Conservation (phyloP, 2,113 vertebrate genomes). For the Girardinichthys multiradiatus region DNA sequence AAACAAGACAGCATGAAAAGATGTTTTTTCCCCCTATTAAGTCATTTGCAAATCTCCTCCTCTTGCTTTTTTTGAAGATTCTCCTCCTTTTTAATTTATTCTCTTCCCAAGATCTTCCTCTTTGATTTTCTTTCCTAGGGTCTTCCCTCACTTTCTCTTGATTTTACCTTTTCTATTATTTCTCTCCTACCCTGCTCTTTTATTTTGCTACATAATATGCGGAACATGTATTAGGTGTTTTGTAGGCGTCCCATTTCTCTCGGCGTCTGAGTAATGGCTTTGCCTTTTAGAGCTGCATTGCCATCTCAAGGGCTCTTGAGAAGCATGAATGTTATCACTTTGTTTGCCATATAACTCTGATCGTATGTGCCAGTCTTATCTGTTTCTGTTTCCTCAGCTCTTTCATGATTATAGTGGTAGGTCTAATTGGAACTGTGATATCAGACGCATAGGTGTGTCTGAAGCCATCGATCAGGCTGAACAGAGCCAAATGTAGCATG, state of each 20-base stretch:
- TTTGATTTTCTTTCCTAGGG: conserved; percentile 2
- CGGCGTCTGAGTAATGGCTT: conserved; percentile 56
- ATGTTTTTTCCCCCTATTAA: background rate
- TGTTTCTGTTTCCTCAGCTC: conserved; percentile 11
- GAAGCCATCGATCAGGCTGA: conserved; percentile 50
- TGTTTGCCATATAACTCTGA: background rate
- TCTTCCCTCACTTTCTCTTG: conserved; percentile 17
- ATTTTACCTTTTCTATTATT: background rate
- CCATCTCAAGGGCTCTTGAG: conserved; percentile 37
- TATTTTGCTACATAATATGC: conserved; percentile 34
- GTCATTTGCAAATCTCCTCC: conserved; percentile 5
- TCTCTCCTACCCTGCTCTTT: background rate
- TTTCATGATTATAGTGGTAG: conserved; percentile 9
- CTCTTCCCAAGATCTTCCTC: background rate
- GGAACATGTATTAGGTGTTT: conserved; percentile 48
- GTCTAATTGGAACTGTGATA: conserved; percentile 46
- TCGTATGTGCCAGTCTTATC: conserved; percentile 10
- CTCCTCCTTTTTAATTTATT: background rate
- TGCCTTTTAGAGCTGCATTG: conserved; percentile 33
- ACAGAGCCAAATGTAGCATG: conserved; percentile 21
- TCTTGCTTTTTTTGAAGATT: background rate
- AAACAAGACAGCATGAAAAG: conserved; percentile 3
- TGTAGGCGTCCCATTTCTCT: conserved; percentile 40
- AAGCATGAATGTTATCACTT: conserved; percentile 13
- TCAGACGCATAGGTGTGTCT: conserved; percentile 26